phyloP scores from a whole-genome alignment of 2,113 vertebrate genomes.

The Campylomormyrus tamandua region DNA sequence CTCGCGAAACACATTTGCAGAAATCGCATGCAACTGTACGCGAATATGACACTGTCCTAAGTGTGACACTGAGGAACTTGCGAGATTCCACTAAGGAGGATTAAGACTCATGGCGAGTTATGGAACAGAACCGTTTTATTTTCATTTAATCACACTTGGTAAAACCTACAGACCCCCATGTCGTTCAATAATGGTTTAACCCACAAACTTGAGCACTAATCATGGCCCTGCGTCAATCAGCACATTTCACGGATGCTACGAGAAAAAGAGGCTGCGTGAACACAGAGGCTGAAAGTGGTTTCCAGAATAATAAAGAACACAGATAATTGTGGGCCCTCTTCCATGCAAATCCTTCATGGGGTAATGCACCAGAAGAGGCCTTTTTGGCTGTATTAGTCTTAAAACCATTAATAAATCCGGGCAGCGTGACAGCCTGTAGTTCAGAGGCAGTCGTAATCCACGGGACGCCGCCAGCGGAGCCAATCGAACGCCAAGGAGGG shows the following conservation, averaged over 20 bases:
- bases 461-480: not conserved
- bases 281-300: not conserved
- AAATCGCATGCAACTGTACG: not conserved
- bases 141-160: not conserved
- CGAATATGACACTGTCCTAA: not conserved
- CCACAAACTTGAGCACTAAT: not conserved
- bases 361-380: not conserved
- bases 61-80: not conserved
- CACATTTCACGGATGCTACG: not conserved
- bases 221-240: not conserved
- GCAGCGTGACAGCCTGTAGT: constrained; percentile 1
- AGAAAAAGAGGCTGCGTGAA: not conserved
- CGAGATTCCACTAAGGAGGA: not conserved
- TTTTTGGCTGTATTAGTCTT: constrained; percentile 8
- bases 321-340: not conserved
- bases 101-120: not conserved
- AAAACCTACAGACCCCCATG: not conserved
- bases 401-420: constrained; percentile 19
- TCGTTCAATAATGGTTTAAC: not conserved
- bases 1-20: not conserved
- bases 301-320: constrained; percentile 7
- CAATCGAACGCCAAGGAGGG: not conserved
- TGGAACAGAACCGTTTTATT: not conserved
- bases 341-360: constrained; percentile 13
- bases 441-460: not conserved